These are phyloP conservation scores for Gallinago media DNA, from an alignment of 2,113 vertebrate genomes.

Conservation along the genomic window DNA sequence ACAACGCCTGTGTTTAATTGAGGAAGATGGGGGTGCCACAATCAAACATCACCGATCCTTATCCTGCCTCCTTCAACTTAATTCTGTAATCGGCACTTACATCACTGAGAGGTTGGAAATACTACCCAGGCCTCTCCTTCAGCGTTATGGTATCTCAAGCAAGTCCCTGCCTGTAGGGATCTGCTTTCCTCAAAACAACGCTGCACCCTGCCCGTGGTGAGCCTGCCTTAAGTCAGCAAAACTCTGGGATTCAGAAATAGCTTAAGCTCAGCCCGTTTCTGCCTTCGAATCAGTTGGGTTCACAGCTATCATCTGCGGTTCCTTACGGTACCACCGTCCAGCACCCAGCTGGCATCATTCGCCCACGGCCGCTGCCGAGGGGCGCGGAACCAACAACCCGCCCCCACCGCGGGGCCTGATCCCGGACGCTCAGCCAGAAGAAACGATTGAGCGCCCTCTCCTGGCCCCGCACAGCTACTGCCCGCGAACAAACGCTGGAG, in stretches of 20 bases:
- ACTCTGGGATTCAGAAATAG: neutral
- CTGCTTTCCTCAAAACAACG: neutral
- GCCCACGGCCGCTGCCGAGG: neutral
- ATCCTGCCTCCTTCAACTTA: neutral
- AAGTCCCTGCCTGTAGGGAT: neutral
- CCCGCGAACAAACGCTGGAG: accelerated
- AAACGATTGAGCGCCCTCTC: neutral
- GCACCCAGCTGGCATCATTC: neutral
- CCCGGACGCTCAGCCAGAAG: neutral
- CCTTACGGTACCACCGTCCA: neutral
- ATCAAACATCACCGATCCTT: neutral
- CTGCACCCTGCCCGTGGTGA: neutral
- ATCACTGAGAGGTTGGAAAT: neutral
- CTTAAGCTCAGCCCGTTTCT: neutral
- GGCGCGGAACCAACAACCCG: neutral
- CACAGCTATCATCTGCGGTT: neutral
- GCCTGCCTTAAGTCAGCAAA: neutral
- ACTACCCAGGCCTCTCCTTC: neutral
- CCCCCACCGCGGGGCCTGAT: accelerated
- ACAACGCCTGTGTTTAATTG: neutral
- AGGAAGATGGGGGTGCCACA: neutral
- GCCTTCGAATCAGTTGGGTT: neutral
- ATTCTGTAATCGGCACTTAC: neutral
- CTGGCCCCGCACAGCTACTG: neutral
- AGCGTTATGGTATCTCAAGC: neutral